phyloP scores from a whole-genome alignment of 2,888 invertebrate species.

The Stenodera caucasica region DNA sequence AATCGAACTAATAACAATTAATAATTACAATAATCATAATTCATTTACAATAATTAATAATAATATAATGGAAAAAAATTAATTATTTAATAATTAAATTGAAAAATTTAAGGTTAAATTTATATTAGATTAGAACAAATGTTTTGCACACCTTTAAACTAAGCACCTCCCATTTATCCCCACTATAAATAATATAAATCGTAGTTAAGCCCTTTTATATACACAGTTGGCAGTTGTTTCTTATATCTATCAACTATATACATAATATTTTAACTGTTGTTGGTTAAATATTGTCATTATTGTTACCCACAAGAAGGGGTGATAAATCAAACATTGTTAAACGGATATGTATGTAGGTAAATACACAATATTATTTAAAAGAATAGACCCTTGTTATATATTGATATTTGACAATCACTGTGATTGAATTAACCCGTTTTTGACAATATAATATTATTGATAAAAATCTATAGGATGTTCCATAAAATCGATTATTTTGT shows the following conservation, averaged over 20 bases:
- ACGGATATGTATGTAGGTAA: neutral
- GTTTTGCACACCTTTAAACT: constrained; percentile 6
- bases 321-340: constrained; percentile 5
- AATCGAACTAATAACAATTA: no score
- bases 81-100: no score
- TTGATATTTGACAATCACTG: neutral
- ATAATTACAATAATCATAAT: no score
- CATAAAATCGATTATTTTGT: no score
- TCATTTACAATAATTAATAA: no score
- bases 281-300: constrained; percentile 40
- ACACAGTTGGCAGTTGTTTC: constrained; percentile 21
- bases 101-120: no score
- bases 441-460: no score
- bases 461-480: no score
- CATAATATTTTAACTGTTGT: constrained; percentile 34
- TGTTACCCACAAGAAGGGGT: constrained; percentile 10
- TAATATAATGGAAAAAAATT: no score
- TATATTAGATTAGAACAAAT: no score
- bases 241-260: no score
- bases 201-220: constrained; percentile 17
- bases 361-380: neutral
- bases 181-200: constrained; percentile 33
- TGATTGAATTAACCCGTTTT: neutral
- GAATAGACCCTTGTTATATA: neutral
- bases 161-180: constrained; percentile 41